Evolutionary conservation across 1,140 invertebrate species (phyloP).

Genomic region (Drosophila mayri): DNA sequence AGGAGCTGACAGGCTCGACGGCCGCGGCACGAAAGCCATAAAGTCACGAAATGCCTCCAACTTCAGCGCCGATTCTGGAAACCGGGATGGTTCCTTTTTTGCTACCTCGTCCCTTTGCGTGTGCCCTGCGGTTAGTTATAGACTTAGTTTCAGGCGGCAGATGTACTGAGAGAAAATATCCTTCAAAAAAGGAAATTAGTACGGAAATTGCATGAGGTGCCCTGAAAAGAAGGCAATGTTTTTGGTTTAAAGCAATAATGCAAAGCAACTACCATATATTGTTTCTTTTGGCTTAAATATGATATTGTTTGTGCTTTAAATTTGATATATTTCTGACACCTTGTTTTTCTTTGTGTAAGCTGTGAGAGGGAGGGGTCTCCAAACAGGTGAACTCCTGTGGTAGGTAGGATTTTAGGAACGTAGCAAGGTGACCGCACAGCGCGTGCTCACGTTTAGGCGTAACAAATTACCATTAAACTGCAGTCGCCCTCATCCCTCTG

Average conservation of each 20-base stretch:
- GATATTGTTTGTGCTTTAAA: background rate
- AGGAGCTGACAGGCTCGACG: conserved; percentile 59
- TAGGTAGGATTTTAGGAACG: conserved; percentile 44
- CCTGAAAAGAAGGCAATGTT: too few species aligned
- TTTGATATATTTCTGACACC: too few species aligned
- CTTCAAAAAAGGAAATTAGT: too few species aligned
- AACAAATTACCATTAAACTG: conserved; percentile 83
- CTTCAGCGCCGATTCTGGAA: conserved; percentile 14
- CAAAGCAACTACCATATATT: background rate
- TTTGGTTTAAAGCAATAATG: background rate
- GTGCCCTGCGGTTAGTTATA: conserved; percentile 66
- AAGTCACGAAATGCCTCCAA: conserved; percentile 73
- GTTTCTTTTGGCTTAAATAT: background rate
- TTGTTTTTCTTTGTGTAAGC: background rate
- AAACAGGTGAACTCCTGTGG: background rate
- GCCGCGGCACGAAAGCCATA: conserved; percentile 80
- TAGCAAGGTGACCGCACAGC: conserved; percentile 47
- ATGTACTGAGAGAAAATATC: background rate
- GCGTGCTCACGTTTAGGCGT: conserved; percentile 83
- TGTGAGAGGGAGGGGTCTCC: background rate
- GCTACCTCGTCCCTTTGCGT: conserved; percentile 49
- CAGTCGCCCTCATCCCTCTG: conserved; percentile 6
- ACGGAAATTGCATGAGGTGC: background rate
- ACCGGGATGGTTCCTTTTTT: conserved; percentile 12
- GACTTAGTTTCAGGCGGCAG: conserved; percentile 39